phyloP scores from a whole-genome alignment of 1,140 invertebrate species.

The Drosophila simulans region DNA sequence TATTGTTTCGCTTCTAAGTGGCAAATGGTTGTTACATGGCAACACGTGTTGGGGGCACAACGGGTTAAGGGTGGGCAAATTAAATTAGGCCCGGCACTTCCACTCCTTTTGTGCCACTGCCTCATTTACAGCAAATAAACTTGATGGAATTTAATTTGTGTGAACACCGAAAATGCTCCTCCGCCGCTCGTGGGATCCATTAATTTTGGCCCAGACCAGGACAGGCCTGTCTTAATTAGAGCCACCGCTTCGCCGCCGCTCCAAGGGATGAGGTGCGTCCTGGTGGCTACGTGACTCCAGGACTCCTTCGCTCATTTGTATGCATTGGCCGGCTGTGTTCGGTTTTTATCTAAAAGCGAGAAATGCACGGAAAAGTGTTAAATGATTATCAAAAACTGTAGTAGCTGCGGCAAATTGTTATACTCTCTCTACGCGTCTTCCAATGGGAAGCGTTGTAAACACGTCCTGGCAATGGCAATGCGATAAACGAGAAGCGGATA shows the following conservation, averaged over 20 bases:
- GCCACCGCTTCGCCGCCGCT: conserved; percentile 5
- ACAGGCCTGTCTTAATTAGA: conserved; percentile 63
- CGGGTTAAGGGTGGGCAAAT: conserved; percentile 29
- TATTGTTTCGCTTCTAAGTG: conserved; percentile 23
- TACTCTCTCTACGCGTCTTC: conserved; percentile 23
- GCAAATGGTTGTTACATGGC: conserved; percentile 29
- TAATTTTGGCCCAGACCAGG: conserved; percentile 50
- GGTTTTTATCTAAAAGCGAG: conserved; percentile 31
- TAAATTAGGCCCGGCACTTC: conserved; percentile 39
- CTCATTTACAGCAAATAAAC: conserved; percentile 72
- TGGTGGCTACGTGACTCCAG: conserved; percentile 34
- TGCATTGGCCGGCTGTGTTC: conserved; percentile 39
- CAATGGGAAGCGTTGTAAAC: conserved; percentile 1
- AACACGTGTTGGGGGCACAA: conserved; percentile 52
- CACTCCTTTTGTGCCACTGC: conserved; percentile 21
- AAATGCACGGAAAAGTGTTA: conserved; percentile 42
- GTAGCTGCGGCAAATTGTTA: conserved; percentile 11
- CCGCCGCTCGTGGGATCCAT: conserved; percentile 46
- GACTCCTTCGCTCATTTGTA: conserved; percentile 46
- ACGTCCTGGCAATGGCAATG: conserved; percentile 24
- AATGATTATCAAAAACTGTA: conserved; percentile 35
- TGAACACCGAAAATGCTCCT: conserved; percentile 48
- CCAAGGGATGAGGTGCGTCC: neutral
- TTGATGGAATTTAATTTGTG: conserved; percentile 73
- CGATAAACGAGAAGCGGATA: conserved; percentile 58